phyloP scores from a whole-genome alignment of 1,140 invertebrate species.

The Melipona quadrifasciata region DNA sequence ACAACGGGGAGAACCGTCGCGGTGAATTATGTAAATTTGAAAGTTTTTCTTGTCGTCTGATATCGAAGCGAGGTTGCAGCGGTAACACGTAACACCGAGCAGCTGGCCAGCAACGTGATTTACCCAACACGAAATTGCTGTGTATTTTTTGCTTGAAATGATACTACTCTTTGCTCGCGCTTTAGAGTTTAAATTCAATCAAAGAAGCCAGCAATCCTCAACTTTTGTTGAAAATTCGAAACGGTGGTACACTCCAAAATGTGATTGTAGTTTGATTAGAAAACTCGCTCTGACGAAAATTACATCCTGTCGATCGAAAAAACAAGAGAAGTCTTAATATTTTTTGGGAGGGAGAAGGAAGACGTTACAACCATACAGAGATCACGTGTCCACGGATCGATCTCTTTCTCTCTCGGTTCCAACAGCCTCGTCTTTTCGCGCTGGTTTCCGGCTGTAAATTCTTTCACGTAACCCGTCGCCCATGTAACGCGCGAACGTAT shows the following conservation, averaged over 20 bases:
- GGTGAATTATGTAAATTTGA: not conserved
- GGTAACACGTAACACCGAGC: no score
- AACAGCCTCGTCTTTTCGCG: no score
- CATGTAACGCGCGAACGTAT: conserved; percentile 17
- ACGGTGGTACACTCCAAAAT: not conserved
- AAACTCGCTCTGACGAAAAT: not conserved
- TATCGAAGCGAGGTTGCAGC: not conserved
- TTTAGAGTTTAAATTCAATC: not conserved
- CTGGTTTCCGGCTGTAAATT: conserved; percentile 22
- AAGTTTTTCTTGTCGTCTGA: not conserved
- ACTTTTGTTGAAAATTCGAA: not conserved
- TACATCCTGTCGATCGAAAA: not conserved
- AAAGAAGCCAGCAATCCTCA: not conserved
- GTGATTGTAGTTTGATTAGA: not conserved
- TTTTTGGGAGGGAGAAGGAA: not conserved
- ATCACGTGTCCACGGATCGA: not conserved
- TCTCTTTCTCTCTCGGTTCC: not conserved
- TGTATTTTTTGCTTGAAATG: not conserved
- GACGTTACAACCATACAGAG: no score
- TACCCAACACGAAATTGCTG: not conserved
- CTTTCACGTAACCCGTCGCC: not conserved
- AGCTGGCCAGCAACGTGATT: not conserved
- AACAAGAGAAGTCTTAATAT: not conserved
- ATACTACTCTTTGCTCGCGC: not conserved
- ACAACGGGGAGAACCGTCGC: not conserved